phyloP scores from a whole-genome alignment of 2,797 vertebrate genomes.

The Lophura swinhoii region DNA sequence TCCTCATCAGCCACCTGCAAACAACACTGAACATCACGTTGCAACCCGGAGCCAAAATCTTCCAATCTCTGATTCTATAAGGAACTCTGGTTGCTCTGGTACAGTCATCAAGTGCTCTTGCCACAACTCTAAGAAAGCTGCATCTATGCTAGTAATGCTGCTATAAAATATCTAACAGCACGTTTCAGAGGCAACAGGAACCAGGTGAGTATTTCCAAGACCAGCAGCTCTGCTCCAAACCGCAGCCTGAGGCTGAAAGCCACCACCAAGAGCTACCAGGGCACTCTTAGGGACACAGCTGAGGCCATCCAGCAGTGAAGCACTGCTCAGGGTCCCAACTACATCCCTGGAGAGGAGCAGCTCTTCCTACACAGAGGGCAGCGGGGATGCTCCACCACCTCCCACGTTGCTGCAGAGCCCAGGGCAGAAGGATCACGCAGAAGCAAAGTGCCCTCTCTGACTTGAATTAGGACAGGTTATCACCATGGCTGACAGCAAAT shows the following conservation, averaged over 20 bases:
- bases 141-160: not conserved
- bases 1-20: not conserved
- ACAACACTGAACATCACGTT: not conserved
- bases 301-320: rapidly evolving
- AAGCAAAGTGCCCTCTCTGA: not conserved
- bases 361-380: rapidly evolving
- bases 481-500: not conserved
- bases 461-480: not conserved
- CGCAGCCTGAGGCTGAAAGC: not conserved
- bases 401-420: no score
- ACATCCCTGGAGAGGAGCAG: not conserved
- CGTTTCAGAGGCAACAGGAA: not conserved
- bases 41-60: not conserved
- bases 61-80: not conserved
- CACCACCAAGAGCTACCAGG: rapidly evolving
- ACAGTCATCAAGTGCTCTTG: not conserved
- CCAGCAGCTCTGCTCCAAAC: not conserved
- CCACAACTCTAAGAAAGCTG: not conserved
- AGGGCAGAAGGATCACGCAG: not conserved
- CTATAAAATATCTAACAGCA: not conserved
- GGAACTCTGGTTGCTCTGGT: not conserved
- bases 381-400: not conserved
- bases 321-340: not conserved
- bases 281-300: not conserved
- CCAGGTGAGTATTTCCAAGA: not conserved